Conservation (phyloP, 2,797 vertebrate species). For the Helostoma temminkii region DNA sequence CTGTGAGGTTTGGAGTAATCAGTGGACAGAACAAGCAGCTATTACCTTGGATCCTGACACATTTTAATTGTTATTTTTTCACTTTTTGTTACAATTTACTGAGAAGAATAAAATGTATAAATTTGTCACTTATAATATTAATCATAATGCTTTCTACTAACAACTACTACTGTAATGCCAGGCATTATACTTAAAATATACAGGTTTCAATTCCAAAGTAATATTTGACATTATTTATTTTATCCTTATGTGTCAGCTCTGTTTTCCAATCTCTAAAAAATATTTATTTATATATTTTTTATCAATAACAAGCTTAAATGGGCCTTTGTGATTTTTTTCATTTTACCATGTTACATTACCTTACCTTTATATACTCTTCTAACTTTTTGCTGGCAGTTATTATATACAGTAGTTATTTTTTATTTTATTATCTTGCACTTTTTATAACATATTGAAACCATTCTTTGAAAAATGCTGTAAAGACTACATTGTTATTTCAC, state of each 20-base stretch:
- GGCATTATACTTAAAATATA: no score
- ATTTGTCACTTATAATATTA: neutral
- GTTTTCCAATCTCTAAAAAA: neutral
- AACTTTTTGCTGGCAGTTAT: no score
- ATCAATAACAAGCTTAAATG: no score
- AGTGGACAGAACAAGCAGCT: neutral
- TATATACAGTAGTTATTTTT: neutral
- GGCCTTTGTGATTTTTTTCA: neutral
- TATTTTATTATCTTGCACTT: neutral
- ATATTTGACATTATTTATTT: no score
- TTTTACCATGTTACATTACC: neutral
- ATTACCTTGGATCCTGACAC: neutral
- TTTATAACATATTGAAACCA: neutral
- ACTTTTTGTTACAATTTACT: neutral
- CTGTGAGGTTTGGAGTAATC: neutral
- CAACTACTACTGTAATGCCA: no score
- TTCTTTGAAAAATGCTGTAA: no score
- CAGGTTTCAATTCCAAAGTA: no score
- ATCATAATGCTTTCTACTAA: neutral
- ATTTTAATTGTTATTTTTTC: neutral
- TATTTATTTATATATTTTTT: neutral
- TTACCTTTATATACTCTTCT: no score
- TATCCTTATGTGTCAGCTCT: neutral
- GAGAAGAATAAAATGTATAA: neutral
- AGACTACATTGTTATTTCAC: no score